phyloP scores from a whole-genome alignment of 2,888 invertebrate genomes.

The Hanleya hanleyi region DNA sequence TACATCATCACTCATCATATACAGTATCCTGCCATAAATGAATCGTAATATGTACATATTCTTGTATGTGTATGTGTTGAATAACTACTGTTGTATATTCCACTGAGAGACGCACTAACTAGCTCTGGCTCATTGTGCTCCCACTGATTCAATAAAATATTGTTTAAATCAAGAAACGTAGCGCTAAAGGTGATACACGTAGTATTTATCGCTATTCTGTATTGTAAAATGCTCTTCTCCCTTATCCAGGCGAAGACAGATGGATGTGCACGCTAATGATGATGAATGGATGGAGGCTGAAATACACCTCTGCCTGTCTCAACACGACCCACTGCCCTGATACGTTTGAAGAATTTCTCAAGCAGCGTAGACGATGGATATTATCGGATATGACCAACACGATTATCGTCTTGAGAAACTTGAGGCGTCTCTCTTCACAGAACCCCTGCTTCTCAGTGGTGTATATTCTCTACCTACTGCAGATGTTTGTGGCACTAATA shows the following conservation, averaged over 20 bases:
- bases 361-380: slow-evolving; percentile 52
- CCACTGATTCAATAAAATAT: too few species aligned
- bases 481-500: slow-evolving; percentile 47
- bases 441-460: slow-evolving; percentile 47
- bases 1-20: too few species aligned
- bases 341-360: slow-evolving; percentile 50
- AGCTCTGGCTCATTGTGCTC: too few species aligned
- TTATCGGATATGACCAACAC: slow-evolving; percentile 53
- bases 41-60: too few species aligned
- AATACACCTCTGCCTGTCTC: slow-evolving; percentile 43
- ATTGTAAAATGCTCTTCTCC: too few species aligned
- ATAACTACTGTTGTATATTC: too few species aligned
- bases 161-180: too few species aligned
- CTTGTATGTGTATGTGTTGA: too few species aligned
- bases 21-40: too few species aligned
- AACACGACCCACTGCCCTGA: slow-evolving; percentile 55
- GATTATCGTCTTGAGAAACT: slow-evolving; percentile 42
- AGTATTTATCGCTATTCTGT: too few species aligned
- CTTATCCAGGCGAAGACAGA: slow-evolving; percentile 47
- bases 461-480: slow-evolving; percentile 46
- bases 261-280: slow-evolving; percentile 59
- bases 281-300: slow-evolving; percentile 50
- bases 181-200: too few species aligned
- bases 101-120: too few species aligned
- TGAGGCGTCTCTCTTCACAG: slow-evolving; percentile 28